Percentiles rank a stretch among this genome's conserved stretches.
phyloP scores from a whole-genome alignment of 2,888 invertebrate genomes.

The Pyrrhosoma nymphula region DNA sequence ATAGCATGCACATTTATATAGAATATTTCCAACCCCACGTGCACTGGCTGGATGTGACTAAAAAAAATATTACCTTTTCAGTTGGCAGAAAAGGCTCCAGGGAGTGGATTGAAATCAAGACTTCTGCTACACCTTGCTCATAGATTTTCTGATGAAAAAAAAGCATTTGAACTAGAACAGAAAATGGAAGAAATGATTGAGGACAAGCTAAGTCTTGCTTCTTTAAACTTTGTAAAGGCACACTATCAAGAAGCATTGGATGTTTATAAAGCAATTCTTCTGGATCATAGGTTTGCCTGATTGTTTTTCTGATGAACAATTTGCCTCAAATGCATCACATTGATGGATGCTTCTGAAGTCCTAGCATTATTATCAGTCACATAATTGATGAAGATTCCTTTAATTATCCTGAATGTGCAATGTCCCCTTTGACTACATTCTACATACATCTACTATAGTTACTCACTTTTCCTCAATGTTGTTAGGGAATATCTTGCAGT shows the following conservation, averaged over 20 bases:
- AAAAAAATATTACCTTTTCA: neutral
- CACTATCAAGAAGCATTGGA: conserved; percentile 99
- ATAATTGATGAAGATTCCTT: too few species aligned
- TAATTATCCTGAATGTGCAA: too few species aligned
- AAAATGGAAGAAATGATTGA: conserved; percentile 92
- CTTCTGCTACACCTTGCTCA: conserved; percentile 95
- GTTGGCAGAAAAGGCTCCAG: conserved; percentile 59
- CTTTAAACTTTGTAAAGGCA: conserved; percentile 96
- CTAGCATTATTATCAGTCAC: too few species aligned
- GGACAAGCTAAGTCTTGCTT: conserved; percentile 96
- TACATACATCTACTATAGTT: too few species aligned
- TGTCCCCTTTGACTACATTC: too few species aligned
- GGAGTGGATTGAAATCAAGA: conserved; percentile 83
- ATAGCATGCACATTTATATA: too few species aligned
- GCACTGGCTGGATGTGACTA: too few species aligned
- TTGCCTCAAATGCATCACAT: too few species aligned
- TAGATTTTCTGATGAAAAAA: conserved; percentile 93
- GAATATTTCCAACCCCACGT: too few species aligned
- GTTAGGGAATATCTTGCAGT: conserved; percentile 93
- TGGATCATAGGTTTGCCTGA: conserved; percentile 90
- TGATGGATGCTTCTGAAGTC: too few species aligned
- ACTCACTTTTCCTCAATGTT: conserved; percentile 71
- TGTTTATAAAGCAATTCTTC: conserved; percentile 95
- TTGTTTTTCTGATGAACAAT: neutral
- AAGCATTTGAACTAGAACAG: conserved; percentile 90